Evolutionary conservation across 64 coral and sea anemone genomes (phyloP).

Genomic region (Hydrozoanthus tunicans): DNA sequence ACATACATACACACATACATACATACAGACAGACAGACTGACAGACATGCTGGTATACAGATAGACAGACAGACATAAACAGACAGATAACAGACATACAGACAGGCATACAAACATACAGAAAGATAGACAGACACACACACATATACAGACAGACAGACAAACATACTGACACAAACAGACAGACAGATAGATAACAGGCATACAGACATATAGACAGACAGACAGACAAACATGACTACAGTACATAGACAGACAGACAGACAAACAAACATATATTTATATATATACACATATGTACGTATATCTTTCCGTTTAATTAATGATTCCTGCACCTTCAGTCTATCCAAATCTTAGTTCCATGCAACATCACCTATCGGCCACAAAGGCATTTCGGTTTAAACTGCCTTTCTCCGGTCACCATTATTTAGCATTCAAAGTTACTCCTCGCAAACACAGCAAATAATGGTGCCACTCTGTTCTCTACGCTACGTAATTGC

Average conservation of each 20-base stretch:
- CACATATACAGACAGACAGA: background rate
- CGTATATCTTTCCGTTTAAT: background rate
- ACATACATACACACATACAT: background rate
- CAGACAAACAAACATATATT: background rate
- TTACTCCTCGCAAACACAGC: background rate
- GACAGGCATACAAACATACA: background rate
- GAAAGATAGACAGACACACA: background rate
- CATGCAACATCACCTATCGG: background rate
- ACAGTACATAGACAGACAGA: background rate
- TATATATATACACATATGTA: background rate
- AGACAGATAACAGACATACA: background rate
- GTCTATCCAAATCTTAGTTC: background rate
- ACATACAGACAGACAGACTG: background rate
- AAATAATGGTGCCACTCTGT: background rate
- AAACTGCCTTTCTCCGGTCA: background rate
- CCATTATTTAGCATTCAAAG: background rate
- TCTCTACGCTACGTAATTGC: background rate
- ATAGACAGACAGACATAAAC: background rate
- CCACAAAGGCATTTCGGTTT: background rate
- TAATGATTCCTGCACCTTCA: background rate
- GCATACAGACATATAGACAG: background rate
- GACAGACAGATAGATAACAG: background rate
- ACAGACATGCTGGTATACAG: background rate
- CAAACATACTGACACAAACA: background rate
- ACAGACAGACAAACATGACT: background rate